A percentile compares a stretch with the other conserved stretches of the same genome.
These are phyloP conservation scores for Drosophila atripex DNA, from an alignment of 2,888 invertebrate species.

Conservation along the genomic window DNA sequence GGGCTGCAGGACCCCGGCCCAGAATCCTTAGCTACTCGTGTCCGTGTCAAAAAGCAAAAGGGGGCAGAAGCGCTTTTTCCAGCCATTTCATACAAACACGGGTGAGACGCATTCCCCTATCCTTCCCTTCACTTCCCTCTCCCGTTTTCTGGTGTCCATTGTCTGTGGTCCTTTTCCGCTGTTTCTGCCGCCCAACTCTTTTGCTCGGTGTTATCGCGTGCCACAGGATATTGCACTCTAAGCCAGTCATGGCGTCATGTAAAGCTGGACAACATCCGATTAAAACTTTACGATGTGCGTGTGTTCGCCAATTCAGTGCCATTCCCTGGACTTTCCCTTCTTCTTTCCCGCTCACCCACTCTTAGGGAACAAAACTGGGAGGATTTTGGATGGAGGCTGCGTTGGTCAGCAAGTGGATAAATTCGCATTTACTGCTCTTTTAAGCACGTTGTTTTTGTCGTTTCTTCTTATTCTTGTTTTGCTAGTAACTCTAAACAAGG, in stretches of 20 bases:
- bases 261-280: slow-evolving; percentile 79
- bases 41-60: slow-evolving; percentile 63
- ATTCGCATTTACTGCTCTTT: slow-evolving; percentile 80
- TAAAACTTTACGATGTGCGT: slow-evolving; percentile 79
- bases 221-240: slow-evolving; percentile 80
- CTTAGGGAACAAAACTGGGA: slow-evolving; percentile 3
- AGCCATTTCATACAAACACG: slow-evolving; percentile 58
- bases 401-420: slow-evolving; percentile 78
- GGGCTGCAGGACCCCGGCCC: not conserved
- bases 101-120: not conserved
- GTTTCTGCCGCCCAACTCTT: slow-evolving; percentile 37
- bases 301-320: slow-evolving; percentile 48
- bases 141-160: not conserved
- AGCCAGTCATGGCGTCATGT: slow-evolving; percentile 80
- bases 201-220: slow-evolving; percentile 75
- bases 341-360: not conserved
- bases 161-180: slow-evolving; percentile 21
- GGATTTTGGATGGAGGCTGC: slow-evolving; percentile 9
- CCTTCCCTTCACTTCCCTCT: not conserved
- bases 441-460: slow-evolving; percentile 76
- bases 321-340: not conserved
- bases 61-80: slow-evolving; percentile 63
- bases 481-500: slow-evolving; percentile 11
- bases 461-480: slow-evolving; percentile 35
- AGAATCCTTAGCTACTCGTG: slow-evolving; percentile 36